phyloP scores from a whole-genome alignment of 2,113 vertebrate species.

The Engraulis encrasicolus region DNA sequence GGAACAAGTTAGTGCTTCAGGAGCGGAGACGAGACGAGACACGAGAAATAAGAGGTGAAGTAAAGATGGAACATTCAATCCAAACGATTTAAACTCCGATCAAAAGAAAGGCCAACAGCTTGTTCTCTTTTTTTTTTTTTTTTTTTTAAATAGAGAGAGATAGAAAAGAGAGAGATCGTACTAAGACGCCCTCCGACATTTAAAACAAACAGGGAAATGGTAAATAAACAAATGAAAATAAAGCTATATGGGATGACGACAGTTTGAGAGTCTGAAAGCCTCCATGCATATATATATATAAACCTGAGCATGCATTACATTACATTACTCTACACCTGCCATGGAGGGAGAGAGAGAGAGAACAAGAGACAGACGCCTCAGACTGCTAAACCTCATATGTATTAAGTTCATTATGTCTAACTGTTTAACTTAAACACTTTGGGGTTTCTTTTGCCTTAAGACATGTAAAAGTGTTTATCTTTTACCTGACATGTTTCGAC shows the following conservation, averaged over 20 bases:
- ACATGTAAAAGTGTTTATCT: too few relatives aligned
- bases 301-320: conserved; percentile 90
- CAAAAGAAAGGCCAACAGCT: conserved; percentile 37
- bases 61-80: conserved; percentile 73
- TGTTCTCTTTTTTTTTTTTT: background rate
- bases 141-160: conserved; percentile 80
- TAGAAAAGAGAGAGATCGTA: conserved; percentile 83
- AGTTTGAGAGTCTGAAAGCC: conserved; percentile 75
- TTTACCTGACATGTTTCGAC: too few relatives aligned
- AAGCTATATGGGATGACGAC: conserved; percentile 88
- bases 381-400: background rate
- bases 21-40: conserved; percentile 83
- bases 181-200: conserved; percentile 80
- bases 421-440: too few relatives aligned
- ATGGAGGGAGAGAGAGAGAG: conserved; percentile 82
- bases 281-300: conserved; percentile 96
- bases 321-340: conserved; percentile 91
- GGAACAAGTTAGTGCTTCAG: conserved; percentile 83
- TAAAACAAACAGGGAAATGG: too few relatives aligned
- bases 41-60: conserved; percentile 78
- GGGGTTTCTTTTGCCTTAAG: too few relatives aligned
- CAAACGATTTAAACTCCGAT: conserved; percentile 81
- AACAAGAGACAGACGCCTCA: conserved; percentile 66
- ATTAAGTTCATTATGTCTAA: too few relatives aligned
- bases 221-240: background rate